A percentile compares a stretch with the other conserved stretches of the same genome.
Conservation (phyloP, 1,140 invertebrate species). For the Nomia melanderi region DNA sequence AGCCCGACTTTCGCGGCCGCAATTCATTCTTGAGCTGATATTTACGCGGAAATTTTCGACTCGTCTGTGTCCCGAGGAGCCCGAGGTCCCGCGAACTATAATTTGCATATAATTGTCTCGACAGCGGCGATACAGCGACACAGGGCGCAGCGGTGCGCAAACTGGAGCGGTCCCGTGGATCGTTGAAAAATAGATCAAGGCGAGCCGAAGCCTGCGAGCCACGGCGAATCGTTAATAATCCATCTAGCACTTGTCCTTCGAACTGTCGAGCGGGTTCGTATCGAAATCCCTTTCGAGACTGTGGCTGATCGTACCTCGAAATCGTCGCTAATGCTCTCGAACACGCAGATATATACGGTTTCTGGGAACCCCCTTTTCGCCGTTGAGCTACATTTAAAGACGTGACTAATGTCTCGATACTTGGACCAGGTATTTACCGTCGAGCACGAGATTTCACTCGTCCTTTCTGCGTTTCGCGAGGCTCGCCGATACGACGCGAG, state of each 20-base stretch:
- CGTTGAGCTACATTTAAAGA: constrained; percentile 65
- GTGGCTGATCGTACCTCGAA: neutral
- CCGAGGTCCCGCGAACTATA: neutral
- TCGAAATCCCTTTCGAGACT: constrained; percentile 16
- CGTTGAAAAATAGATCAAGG: neutral
- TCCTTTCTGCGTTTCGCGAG: constrained; percentile 18
- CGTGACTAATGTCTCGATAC: constrained; percentile 66
- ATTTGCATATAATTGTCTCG: constrained; percentile 1
- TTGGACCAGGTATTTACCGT: constrained; percentile 45
- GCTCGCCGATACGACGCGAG: constrained; percentile 51
- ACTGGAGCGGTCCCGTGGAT: neutral
- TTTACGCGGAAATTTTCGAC: constrained; percentile 54
- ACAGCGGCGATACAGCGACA: neutral
- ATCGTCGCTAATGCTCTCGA: constrained; percentile 20
- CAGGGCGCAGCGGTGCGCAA: neutral
- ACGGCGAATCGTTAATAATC: constrained; percentile 33
- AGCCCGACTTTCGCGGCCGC: constrained; percentile 59
- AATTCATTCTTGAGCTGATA: constrained; percentile 63
- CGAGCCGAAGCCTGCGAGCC: neutral
- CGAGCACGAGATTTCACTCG: constrained; percentile 10
- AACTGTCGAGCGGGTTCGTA: constrained; percentile 2
- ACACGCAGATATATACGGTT: constrained; percentile 1
- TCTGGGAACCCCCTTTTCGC: neutral
- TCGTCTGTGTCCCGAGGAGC: constrained; percentile 40
- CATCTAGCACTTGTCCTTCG: neutral